Base-by-base conservation (phyloP, 2,113 vertebrate species). In the Phylloscopus trochilus region DNA sequence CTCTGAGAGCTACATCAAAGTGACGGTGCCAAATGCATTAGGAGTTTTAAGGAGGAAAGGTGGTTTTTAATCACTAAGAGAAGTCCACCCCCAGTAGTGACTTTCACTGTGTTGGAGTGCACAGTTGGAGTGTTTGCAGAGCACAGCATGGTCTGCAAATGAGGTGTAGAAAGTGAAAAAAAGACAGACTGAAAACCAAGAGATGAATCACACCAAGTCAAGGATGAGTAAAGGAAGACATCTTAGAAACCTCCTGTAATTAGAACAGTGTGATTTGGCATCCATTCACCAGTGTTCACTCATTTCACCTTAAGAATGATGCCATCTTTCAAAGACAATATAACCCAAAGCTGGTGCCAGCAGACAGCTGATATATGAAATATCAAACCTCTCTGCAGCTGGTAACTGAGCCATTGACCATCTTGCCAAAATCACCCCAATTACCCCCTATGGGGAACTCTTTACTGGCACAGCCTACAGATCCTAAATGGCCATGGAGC, bases 151-250 rank as follows among this genome's bases (percentile, higher is more conserved):
- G 37, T 77, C 62, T 70, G 60, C 47, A 73, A 75, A 56, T 49
- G 75, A 91, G n/a, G 30, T 70, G 19, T 74, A 87, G 56, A 73
- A 73, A 91, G 27, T 77, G 63, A 90, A 64, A 72, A 70, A 88
- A 31, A 49, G 30, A n/a, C 39, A 77, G 41, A 70, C 52, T 55
- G 53, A 85, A 95, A 91, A 76, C 13, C 39, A 82, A 58, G 35
- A 76, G 69, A 89, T 85, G n/a, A 96, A 92, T 77, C 77, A 80
- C 26, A 69, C 28, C 44, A 82, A 93, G 73, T 37, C 60, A 87
- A 44, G 19, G 33, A 77, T 78, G 64, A 91, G 33, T 85, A 83
- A 89, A 74, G 23, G 17, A 82, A 89, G 62, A 27, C 37, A 70
- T 10, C 33, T 94, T 76, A 59, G 58, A 77, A 93, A 81, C 41